Evolutionary conservation across 2,888 invertebrate genomes (phyloP).

Genomic region (Caenorhabditis sulstoni): DNA sequence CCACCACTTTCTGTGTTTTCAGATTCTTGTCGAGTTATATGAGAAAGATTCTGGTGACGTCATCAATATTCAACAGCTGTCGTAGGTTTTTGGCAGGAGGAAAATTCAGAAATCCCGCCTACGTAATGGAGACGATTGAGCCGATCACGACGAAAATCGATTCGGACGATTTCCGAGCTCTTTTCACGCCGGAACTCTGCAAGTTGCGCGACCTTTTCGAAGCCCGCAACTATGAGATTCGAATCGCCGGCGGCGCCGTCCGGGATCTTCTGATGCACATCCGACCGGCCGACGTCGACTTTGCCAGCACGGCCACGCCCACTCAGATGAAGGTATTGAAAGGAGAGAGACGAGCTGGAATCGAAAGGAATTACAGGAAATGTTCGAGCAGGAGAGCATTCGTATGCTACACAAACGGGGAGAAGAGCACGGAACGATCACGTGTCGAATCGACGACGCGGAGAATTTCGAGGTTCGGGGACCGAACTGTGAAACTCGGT

Average conservation of each 20-base stretch:
- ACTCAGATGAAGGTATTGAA: slow-evolving; percentile 97
- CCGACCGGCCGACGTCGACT: slow-evolving; percentile 93
- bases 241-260: slow-evolving; percentile 96
- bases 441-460: slow-evolving; percentile 93
- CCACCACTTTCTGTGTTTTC: slow-evolving; percentile 14
- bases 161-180: slow-evolving; percentile 67
- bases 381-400: slow-evolving; percentile 83
- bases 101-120: slow-evolving; percentile 16
- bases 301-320: slow-evolving; percentile 97
- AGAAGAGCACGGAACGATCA: slow-evolving; percentile 96
- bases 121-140: slow-evolving; percentile 43
- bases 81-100: slow-evolving; percentile 5
- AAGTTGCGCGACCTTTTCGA: slow-evolving; percentile 87
- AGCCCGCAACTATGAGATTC: slow-evolving; percentile 79
- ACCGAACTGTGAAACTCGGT: no score
- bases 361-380: no score
- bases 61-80: neutral
- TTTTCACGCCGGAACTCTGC: slow-evolving; percentile 90
- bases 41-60: neutral
- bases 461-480: slow-evolving; percentile 89
- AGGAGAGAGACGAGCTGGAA: no score
- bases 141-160: slow-evolving; percentile 43
- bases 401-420: slow-evolving; percentile 92
- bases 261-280: slow-evolving; percentile 84
- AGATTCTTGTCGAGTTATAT: neutral